phyloP scores from a whole-genome alignment of 2,113 vertebrate genomes.

The Otus sunia region DNA sequence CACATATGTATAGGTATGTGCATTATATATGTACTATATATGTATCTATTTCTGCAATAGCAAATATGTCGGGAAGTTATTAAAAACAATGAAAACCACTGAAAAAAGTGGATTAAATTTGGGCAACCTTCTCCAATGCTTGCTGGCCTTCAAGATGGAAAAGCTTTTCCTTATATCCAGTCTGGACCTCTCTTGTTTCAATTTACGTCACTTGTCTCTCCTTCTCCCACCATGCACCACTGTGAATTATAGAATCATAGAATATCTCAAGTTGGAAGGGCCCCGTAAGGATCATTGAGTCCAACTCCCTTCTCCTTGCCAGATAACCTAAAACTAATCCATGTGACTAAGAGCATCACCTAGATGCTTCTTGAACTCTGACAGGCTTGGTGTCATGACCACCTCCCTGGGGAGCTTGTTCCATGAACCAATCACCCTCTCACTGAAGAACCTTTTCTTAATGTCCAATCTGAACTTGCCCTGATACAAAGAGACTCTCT shows the following conservation, averaged over 20 bases:
- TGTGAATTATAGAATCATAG: background rate
- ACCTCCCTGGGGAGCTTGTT: background rate
- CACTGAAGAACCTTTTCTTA: background rate
- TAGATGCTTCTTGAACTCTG: background rate
- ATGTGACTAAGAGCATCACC: fast-evolving
- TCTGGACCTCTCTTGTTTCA: background rate
- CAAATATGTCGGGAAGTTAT: background rate
- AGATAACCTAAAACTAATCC: background rate
- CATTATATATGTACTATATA: background rate
- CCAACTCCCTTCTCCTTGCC: background rate
- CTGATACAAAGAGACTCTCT: background rate
- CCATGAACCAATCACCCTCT: background rate
- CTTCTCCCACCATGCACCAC: background rate
- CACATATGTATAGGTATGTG: background rate
- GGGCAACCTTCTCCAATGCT: background rate
- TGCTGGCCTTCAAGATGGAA: background rate
- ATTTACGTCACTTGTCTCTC: background rate
- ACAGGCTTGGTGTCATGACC: background rate
- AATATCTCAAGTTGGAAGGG: background rate
- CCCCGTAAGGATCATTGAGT: too few species aligned
- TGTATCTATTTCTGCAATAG: background rate
- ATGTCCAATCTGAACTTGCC: background rate
- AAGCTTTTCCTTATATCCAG: background rate
- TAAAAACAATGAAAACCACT: background rate
- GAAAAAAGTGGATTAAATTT: background rate